These are phyloP conservation scores for Andrena fulva DNA, from an alignment of 2,888 invertebrate species.

Conservation along the genomic window DNA sequence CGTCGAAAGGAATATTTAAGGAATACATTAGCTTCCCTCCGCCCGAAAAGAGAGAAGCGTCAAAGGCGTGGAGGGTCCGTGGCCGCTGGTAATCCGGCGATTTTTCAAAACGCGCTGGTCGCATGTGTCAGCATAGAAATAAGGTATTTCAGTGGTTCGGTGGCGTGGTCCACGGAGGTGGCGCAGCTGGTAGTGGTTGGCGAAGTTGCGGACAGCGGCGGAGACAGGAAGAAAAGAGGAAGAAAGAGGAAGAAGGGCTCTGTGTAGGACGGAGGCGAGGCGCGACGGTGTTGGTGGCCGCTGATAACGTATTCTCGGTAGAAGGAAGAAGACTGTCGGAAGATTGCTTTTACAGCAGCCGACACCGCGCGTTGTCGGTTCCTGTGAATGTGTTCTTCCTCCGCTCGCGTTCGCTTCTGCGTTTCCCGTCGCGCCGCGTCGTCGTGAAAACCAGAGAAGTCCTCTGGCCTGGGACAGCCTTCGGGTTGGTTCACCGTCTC, in stretches of 20 bases:
- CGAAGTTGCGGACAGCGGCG: constrained; percentile 21
- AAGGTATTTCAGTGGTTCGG: constrained; percentile 43
- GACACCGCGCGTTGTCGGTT: constrained; percentile 69
- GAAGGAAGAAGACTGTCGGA: constrained; percentile 78
- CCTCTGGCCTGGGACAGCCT: constrained; percentile 62
- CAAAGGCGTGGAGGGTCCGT: constrained; percentile 18
- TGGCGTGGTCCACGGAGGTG: not conserved
- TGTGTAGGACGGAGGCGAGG: constrained; percentile 14
- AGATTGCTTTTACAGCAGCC: constrained; percentile 81
- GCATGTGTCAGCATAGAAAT: constrained; percentile 58
- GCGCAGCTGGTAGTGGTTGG: not conserved
- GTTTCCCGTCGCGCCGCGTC: constrained; percentile 62
- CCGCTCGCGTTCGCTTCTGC: constrained; percentile 42
- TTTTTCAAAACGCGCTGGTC: constrained; percentile 38
- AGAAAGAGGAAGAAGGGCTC: constrained; percentile 43
- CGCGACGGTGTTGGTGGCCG: constrained; percentile 55
- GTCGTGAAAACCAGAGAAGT: constrained; percentile 68
- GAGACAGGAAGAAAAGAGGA: constrained; percentile 17
- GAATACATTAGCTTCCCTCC: constrained; percentile 17
- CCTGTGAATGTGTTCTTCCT: constrained; percentile 72
- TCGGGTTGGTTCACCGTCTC: constrained; percentile 31
- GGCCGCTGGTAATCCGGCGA: constrained; percentile 25
- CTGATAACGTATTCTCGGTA: constrained; percentile 81
- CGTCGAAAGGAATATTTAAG: constrained; percentile 45
- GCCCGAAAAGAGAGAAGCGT: not conserved